phyloP scores from a whole-genome alignment of 2,888 invertebrate species.

The Watsonalla cultraria region DNA sequence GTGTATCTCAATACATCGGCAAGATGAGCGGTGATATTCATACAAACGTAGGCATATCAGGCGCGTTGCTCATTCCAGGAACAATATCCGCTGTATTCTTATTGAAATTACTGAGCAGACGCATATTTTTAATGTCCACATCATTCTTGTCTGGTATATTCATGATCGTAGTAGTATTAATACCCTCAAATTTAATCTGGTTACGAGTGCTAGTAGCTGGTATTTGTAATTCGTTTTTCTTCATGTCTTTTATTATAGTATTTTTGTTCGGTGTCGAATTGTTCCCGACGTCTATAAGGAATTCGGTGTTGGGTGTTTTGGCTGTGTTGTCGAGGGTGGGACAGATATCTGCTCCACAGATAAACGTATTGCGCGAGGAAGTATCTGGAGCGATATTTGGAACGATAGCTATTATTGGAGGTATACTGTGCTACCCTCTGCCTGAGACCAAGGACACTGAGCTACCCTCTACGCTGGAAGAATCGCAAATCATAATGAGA shows the following conservation, averaged over 20 bases:
- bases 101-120: constrained; percentile 80
- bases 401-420: constrained; percentile 80
- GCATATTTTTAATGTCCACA: constrained; percentile 78
- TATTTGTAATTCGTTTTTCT: constrained; percentile 86
- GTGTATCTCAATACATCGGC: constrained; percentile 87
- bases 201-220: constrained; percentile 80
- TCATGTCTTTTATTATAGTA: constrained; percentile 87
- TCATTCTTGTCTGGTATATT: constrained; percentile 58
- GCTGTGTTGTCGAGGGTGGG: constrained; percentile 89
- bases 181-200: constrained; percentile 48
- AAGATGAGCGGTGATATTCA: constrained; percentile 87
- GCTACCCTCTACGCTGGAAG: constrained; percentile 50
- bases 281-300: constrained; percentile 91
- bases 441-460: constrained; percentile 76
- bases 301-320: constrained; percentile 88
- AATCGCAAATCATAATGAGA: constrained; percentile 31
- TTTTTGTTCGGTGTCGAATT: constrained; percentile 91
- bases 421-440: constrained; percentile 79
- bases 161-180: constrained; percentile 42
- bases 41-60: constrained; percentile 86
- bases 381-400: constrained; percentile 79
- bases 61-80: constrained; percentile 80
- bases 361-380: constrained; percentile 76
- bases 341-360: constrained; percentile 87
- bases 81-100: constrained; percentile 77